Percentiles rank a stretch among this genome's conserved stretches.
Evolutionary conservation across 2,797 vertebrate genomes (phyloP).

Genomic region (Malacoctenus gilli): DNA sequence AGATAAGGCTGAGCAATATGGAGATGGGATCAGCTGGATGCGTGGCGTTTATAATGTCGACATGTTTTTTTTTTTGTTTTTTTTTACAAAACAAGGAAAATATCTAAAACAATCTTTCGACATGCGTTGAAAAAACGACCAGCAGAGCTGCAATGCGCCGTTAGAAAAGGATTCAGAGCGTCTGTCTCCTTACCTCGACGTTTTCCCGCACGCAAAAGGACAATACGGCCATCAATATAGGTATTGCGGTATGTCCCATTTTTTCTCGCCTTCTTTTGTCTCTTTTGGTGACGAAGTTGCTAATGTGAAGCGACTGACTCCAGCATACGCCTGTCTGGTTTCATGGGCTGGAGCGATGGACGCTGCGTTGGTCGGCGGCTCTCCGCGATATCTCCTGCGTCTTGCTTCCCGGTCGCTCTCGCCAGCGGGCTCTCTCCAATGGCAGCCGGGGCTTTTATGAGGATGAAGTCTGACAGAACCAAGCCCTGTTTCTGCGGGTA

Average conservation of each 20-base stretch:
- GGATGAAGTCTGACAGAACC: constrained; percentile 74
- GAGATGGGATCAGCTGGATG: constrained; percentile 24
- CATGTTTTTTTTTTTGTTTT: too few relatives aligned
- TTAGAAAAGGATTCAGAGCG: constrained; percentile 13
- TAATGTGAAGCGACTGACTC: constrained; percentile 52
- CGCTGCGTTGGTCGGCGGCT: constrained; percentile 49
- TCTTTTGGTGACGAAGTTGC: constrained; percentile 43
- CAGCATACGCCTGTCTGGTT: constrained; percentile 58
- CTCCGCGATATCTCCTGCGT: constrained; percentile 75
- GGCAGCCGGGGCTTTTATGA: constrained; percentile 62
- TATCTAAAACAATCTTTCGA: neutral
- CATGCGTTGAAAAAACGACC: neutral
- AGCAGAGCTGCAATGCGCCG: constrained; percentile 33
- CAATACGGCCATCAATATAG: constrained; percentile 78
- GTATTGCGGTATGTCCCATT: constrained; percentile 81
- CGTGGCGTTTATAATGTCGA: too few relatives aligned
- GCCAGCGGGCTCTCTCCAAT: constrained; percentile 68
- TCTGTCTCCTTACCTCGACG: constrained; percentile 76
- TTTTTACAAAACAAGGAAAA: constrained; percentile 4
- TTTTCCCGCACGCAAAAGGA: constrained; percentile 75
- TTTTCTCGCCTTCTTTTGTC: constrained; percentile 64
- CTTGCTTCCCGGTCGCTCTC: constrained; percentile 62
- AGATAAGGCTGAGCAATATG: constrained; percentile 52
- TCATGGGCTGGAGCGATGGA: constrained; percentile 64
- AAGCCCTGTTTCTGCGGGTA: constrained; percentile 81